A percentile compares a stretch with the other conserved stretches of the same genome.
phyloP scores from a whole-genome alignment of 2,113 vertebrate species.

The Anseranas semipalmata region DNA sequence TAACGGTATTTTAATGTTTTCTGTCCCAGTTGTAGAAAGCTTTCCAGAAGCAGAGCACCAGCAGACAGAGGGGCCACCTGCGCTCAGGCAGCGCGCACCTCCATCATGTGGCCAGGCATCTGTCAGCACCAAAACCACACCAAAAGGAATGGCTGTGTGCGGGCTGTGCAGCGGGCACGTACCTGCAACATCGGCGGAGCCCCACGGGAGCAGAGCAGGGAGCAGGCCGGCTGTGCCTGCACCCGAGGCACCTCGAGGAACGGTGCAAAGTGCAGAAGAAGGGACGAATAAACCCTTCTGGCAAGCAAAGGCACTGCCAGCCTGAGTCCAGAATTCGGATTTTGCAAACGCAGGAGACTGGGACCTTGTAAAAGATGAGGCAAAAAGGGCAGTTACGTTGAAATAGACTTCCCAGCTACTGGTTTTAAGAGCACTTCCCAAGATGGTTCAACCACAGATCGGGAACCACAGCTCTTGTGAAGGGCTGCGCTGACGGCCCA shows the following conservation, averaged over 20 bases:
- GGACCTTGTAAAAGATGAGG: not conserved
- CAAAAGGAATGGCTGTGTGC: not conserved
- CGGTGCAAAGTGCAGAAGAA: not conserved
- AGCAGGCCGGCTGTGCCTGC: fast-evolving
- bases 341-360: not conserved
- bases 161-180: not conserved
- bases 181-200: fast-evolving
- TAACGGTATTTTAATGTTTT: not conserved
- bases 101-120: not conserved
- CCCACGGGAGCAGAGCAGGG: fast-evolving
- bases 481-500: not conserved
- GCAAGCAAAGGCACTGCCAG: not conserved
- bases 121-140: fast-evolving
- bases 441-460: not conserved
- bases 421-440: not conserved
- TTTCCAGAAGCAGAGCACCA: not conserved
- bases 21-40: not conserved
- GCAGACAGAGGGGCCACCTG: not conserved
- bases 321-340: not conserved
- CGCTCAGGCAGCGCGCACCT: not conserved
- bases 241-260: fast-evolving
- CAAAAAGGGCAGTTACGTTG: not conserved
- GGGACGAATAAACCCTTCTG: fast-evolving
- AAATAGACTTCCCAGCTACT: not conserved
- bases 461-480: too few relatives aligned